phyloP scores from a whole-genome alignment of 2,113 vertebrate species.

The Phainopepla nitens region DNA sequence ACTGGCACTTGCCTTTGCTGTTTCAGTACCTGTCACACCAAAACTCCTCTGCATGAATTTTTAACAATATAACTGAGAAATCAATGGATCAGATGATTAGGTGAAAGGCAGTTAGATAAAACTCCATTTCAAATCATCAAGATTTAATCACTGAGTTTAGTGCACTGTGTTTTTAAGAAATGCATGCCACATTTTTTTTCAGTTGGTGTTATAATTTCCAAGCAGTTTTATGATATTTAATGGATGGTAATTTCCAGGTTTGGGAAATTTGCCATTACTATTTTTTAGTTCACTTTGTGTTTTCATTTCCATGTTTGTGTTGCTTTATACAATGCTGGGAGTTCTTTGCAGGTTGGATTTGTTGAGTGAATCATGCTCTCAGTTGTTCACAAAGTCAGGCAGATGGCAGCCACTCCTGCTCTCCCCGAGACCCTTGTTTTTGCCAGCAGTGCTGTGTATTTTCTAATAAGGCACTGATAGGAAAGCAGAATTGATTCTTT shows the following conservation, averaged over 20 bases:
- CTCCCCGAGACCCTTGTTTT: background rate
- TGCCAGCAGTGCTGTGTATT: background rate
- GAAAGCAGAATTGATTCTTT: background rate
- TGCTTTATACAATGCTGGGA: background rate
- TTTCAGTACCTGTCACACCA: background rate
- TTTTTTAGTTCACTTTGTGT: background rate
- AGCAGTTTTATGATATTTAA: background rate
- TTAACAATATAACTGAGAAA: background rate
- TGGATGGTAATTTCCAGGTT: background rate
- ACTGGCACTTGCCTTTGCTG: background rate
- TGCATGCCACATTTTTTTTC: accelerated
- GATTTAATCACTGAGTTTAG: background rate
- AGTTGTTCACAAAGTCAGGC: background rate
- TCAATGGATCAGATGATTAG: background rate
- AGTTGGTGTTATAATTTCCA: background rate
- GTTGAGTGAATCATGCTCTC: background rate
- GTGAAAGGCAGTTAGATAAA: background rate
- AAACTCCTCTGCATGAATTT: background rate
- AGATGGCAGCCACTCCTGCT: background rate
- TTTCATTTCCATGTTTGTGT: background rate
- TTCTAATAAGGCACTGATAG: background rate
- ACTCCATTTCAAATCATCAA: background rate
- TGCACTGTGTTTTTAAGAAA: background rate
- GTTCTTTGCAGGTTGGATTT: background rate
- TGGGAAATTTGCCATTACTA: background rate